Percentiles rank a stretch among this genome's conserved stretches.
Conservation (phyloP, 2,113 vertebrate genomes). For the Petromus typicus region DNA sequence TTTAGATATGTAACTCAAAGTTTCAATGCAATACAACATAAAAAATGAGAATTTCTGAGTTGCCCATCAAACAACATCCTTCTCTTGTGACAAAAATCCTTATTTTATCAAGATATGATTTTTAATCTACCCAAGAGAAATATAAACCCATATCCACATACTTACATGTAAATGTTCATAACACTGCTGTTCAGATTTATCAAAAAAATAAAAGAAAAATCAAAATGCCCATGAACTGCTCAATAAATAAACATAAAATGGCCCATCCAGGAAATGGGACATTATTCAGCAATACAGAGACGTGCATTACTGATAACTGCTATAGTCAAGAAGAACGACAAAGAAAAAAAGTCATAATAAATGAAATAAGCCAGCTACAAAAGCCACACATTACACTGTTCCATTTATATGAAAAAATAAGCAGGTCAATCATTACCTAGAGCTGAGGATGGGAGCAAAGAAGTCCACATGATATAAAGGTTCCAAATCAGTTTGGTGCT, state of each 20-base stretch:
- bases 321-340: not conserved
- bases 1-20: conserved; percentile 60
- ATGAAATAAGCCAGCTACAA: conserved; percentile 17
- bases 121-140: not conserved
- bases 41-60: conserved; percentile 52
- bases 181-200: not conserved
- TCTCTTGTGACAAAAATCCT: conserved; percentile 22
- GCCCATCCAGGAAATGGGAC: not conserved
- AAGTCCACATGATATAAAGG: not conserved
- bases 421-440: not conserved
- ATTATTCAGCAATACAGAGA: conserved; percentile 37
- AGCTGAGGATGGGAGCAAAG: not conserved
- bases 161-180: not conserved
- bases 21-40: not conserved
- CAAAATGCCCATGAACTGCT: not conserved
- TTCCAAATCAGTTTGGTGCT: not conserved
- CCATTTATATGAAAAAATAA: not conserved
- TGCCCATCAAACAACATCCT: not conserved
- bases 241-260: not conserved
- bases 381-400: not conserved
- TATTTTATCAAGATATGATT: conserved; percentile 49
- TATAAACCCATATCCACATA: not conserved
- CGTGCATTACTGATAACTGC: not conserved
- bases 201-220: not conserved
- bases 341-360: not conserved